Base-by-base conservation (phyloP, 2,113 vertebrate species). In the Taxidea taxus region DNA sequence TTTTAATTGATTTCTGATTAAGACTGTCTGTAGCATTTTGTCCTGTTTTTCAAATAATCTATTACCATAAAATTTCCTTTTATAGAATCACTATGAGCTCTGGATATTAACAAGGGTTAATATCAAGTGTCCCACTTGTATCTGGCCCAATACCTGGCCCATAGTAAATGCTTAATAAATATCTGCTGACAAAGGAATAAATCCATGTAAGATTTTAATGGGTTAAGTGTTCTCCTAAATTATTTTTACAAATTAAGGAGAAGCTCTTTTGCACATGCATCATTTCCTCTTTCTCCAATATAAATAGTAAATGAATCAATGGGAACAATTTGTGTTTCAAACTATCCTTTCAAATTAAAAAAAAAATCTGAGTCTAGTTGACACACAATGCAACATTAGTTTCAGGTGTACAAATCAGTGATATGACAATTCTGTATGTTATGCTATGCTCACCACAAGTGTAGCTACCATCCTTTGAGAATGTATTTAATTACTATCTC, bases 231-330 rank as follows among this genome's bases (percentile, higher is more conserved):
- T 44, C 27, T 62, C 9, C 21, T 92, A 54, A 51, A 74, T 80
- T 80, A 70, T 42, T 74, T 87, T 64, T 81, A 72, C 9, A 31
- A 82, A 42, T 51, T 54, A 29, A n/a, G 37, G 51, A n/a, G 13
- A 4, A 44, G 7, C 5, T 47, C 13, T 75, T 21, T 13, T 68
- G 34, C 23, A 58, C 0, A 0, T 3, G 21, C 10, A 12, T 29
- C 31, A 14, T 31, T 37, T 20, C 13, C n/a, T 89, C 7, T 47
- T 18, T 62, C 34, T 64, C 31, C 15, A 74, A 34, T 20, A 39
- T 47, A 51, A 51, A 74, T 0, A 51, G n/a, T 44, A 64, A 62
- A 20, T 29, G 83, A 90, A 75, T 64, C n/a, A 54, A 21, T 31
- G 21, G 21, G 27, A 83, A 51, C 18, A 34, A 44, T 54, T 12